Evolutionary conservation across 2,113 vertebrate species (phyloP).

Genomic region (Chaenocephalus aceratus): DNA sequence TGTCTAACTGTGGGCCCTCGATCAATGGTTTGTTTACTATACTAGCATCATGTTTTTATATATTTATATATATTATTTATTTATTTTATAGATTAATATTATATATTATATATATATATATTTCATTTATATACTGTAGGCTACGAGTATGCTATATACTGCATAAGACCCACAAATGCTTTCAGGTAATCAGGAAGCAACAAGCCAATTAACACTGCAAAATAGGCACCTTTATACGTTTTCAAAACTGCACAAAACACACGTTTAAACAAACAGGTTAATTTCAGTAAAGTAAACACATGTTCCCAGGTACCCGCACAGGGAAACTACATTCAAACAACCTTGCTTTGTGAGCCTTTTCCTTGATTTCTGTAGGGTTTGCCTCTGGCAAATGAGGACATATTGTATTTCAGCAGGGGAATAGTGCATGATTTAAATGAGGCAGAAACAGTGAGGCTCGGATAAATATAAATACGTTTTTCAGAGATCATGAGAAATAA

Average conservation of each 20-base stretch:
- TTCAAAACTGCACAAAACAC: constrained; percentile 17
- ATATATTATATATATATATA: too few species aligned
- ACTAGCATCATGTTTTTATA: neutral
- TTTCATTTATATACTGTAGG: too few species aligned
- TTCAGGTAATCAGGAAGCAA: neutral
- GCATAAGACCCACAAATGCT: neutral
- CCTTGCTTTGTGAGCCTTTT: constrained; percentile 37
- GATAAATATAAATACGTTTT: constrained; percentile 67
- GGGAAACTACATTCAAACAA: constrained; percentile 25
- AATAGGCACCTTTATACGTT: constrained; percentile 10
- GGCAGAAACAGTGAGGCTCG: constrained; percentile 48
- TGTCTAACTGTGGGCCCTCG: constrained; percentile 16
- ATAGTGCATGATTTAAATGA: constrained; percentile 44
- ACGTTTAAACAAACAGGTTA: constrained; percentile 35
- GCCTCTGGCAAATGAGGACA: constrained; percentile 49
- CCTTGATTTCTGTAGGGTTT: constrained; percentile 46
- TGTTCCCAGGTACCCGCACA: constrained; percentile 13
- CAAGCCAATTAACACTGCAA: neutral
- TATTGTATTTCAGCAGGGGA: constrained; percentile 47
- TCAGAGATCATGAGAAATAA: constrained; percentile 73
- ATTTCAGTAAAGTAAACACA: constrained; percentile 51
- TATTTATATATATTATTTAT: neutral
- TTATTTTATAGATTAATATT: too few species aligned
- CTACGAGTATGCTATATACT: neutral
- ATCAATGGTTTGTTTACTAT: constrained; percentile 1